These are phyloP conservation scores for Pandemis heparana DNA, from an alignment of 2,888 invertebrate genomes.

Conservation along the genomic window DNA sequence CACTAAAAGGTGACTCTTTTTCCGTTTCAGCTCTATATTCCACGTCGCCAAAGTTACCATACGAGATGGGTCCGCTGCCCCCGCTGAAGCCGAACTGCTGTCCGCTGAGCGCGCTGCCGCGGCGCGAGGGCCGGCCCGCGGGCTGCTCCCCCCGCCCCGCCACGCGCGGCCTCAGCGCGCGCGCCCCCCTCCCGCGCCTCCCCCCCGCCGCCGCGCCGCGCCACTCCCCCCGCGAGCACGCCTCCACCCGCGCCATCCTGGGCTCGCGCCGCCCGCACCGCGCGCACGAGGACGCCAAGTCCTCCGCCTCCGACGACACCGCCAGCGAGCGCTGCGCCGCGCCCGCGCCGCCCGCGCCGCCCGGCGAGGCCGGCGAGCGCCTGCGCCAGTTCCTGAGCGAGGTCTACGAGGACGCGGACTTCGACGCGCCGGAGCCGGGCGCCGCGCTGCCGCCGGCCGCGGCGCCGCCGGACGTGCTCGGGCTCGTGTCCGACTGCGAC, in stretches of 20 bases:
- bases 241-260: slow-evolving; percentile 93
- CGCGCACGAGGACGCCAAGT: slow-evolving; percentile 79
- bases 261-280: slow-evolving; percentile 86
- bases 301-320: slow-evolving; percentile 79
- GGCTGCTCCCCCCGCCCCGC: slow-evolving; percentile 55
- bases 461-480: slow-evolving; percentile 76
- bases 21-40: slow-evolving; percentile 81
- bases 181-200: slow-evolving; percentile 67
- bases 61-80: slow-evolving; percentile 89
- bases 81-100: slow-evolving; percentile 86
- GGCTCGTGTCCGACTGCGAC: slow-evolving; percentile 76
- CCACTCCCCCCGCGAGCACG: slow-evolving; percentile 95
- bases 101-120: slow-evolving; percentile 75
- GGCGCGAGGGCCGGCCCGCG: slow-evolving; percentile 4
- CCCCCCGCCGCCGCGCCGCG: slow-evolving; percentile 78
- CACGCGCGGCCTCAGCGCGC: slow-evolving; percentile 76
- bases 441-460: slow-evolving; percentile 67
- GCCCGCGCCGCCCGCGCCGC: slow-evolving; percentile 60
- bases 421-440: slow-evolving; percentile 61
- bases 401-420: slow-evolving; percentile 80
- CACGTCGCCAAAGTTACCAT: slow-evolving; percentile 90
- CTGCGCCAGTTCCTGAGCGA: slow-evolving; percentile 76
- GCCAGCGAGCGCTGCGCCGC: slow-evolving; percentile 70
- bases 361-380: slow-evolving; percentile 71
- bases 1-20: too few relatives aligned